A percentile compares a stretch with the other conserved stretches of the same genome.
These are phyloP conservation scores for Spea bombifrons DNA, from an alignment of 2,113 vertebrate genomes.

Conservation along the genomic window DNA sequence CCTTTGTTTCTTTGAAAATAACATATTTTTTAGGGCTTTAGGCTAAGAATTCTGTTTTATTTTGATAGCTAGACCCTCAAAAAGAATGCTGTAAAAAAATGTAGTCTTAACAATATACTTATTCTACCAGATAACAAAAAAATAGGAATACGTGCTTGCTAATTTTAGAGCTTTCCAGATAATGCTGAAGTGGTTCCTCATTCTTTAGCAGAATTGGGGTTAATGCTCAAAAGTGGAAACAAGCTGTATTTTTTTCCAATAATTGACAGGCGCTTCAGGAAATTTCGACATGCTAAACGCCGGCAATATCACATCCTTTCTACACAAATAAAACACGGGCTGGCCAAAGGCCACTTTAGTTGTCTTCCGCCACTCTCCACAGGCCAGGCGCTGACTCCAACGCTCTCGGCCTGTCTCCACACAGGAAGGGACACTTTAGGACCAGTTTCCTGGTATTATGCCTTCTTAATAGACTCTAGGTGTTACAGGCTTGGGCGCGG, in stretches of 20 bases:
- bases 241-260: conserved; percentile 25
- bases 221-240: conserved; percentile 20
- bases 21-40: no score
- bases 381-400: conserved; percentile 61
- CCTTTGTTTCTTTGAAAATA: no score
- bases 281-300: conserved; percentile 47
- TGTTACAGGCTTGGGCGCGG: conserved; percentile 74
- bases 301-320: conserved; percentile 48
- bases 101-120: no score
- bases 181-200: not conserved
- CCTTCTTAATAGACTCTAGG: conserved; percentile 71
- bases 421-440: conserved; percentile 74
- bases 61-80: no score
- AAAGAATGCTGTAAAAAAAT: no score
- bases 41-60: no score
- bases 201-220: not conserved
- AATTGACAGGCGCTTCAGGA: conserved; percentile 46
- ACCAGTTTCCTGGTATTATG: conserved; percentile 77
- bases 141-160: no score
- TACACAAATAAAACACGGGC: conserved; percentile 47
- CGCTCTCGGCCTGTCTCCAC: conserved; percentile 61
- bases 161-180: no score
- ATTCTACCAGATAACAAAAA: no score
- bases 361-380: conserved; percentile 43
- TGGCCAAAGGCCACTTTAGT: conserved; percentile 49